Percentiles rank a stretch among this genome's conserved stretches.
phyloP scores from a whole-genome alignment of 23 tunicate genomes.

The Ascidia mentula region DNA sequence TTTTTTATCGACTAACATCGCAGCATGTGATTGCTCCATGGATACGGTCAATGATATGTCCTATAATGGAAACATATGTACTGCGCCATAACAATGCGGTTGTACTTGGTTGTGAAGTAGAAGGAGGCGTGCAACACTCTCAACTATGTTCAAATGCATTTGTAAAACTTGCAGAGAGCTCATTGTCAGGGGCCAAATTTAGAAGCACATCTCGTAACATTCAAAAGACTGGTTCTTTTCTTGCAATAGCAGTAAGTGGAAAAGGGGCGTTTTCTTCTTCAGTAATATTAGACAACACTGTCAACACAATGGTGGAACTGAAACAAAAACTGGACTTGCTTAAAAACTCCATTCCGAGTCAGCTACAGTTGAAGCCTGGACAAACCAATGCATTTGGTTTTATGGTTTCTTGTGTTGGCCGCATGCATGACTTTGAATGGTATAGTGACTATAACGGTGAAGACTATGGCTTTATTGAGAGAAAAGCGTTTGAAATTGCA shows the following conservation, averaged over 20 bases:
- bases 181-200: neutral
- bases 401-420: neutral
- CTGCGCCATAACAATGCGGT: conserved; percentile 2
- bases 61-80: neutral
- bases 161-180: neutral
- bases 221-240: neutral
- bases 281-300: neutral
- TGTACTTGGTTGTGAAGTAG: neutral
- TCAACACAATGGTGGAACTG: neutral
- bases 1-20: neutral
- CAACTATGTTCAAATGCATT: neutral
- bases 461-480: neutral
- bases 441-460: neutral
- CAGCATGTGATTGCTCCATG: conserved; percentile 9
- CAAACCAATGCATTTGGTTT: neutral
- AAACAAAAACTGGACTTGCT: neutral
- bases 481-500: neutral
- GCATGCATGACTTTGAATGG: conserved; percentile 8
- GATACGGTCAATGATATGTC: neutral
- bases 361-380: neutral
- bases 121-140: neutral
- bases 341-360: neutral
- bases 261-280: neutral
- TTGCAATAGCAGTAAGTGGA: neutral
- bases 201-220: neutral